Evolutionary conservation across 2,797 vertebrate species (phyloP), one percentile per base, ranked within the genome.

Genomic region (Pantherophis alleghaniensis): DNA sequence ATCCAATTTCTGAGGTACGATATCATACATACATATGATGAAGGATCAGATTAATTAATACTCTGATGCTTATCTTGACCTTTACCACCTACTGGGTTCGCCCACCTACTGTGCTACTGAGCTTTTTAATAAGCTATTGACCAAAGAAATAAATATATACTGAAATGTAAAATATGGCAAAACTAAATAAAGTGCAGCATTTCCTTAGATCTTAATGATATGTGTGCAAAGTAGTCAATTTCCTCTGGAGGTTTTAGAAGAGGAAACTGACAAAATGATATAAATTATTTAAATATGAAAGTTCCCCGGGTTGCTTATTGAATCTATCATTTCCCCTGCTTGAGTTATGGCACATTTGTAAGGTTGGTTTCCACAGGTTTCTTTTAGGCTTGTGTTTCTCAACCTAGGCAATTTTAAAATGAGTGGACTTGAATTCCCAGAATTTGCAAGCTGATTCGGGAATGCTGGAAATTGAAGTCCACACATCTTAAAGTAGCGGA

Each of bases 251-350:
- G 89, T 51, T 94, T 56, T 83, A 93, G 0, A 0, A 93, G 42
- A 88, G 56, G 90, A 90, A 95, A 55, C 63, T 94, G 42, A 93
- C 93, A 88, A 96, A 95, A 95, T 63, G 10, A 55, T 69, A 83
- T 83, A 47, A 92, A 91, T 74, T 89, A 87, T 92, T 32, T 86
- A 87, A 22, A 57, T 12, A 14, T 3, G 90, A 88, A 26, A 60
- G 32, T 61, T 24, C 20, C 37, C 37, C 1, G 32, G 89, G 20
- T 86, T 87, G 11, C 26, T 83, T 61, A 86, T 86, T 55, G 13
- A 88, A 92, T 42, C 60, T 32, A 69, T 18, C 60, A 69, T 66
- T 92, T 32, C 91, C 53, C 24, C 20, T 87, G 63, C 61, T 91
- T 91, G 26, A 7, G 4, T 91, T 86, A 53, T 12, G 20, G 5